These are phyloP conservation scores for Pelagia noctiluca DNA, from an alignment of 30 jellyfish, hydroid and myxozoan genomes.

Conservation along the genomic window DNA sequence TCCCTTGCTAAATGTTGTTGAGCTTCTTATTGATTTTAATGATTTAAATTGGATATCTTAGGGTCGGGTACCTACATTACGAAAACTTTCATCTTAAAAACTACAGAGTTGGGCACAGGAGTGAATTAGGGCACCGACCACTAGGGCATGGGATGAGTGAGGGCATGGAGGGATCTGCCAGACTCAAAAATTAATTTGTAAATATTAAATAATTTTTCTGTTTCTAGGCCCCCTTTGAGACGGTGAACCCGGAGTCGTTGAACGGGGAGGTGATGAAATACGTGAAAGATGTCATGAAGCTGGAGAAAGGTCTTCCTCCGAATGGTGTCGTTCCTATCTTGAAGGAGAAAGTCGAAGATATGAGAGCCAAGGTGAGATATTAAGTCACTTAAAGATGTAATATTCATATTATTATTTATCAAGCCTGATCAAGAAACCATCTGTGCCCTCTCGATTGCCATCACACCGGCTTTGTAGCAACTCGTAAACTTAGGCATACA, in stretches of 20 bases:
- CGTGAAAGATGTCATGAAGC: conserved; percentile 88
- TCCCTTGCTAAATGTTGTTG: too few relatives aligned
- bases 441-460: not conserved
- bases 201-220: too few relatives aligned
- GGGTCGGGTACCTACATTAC: too few relatives aligned
- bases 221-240: conserved; percentile 79
- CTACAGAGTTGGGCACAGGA: too few relatives aligned
- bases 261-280: conserved; percentile 89
- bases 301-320: conserved; percentile 98
- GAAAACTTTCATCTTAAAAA: too few relatives aligned
- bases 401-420: not conserved
- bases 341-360: conserved; percentile 91
- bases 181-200: too few relatives aligned
- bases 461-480: not conserved
- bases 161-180: too few relatives aligned
- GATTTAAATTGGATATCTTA: too few relatives aligned
- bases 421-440: not conserved
- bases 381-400: not conserved
- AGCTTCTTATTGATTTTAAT: too few relatives aligned
- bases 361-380: conserved; percentile 99
- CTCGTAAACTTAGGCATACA: too few relatives aligned
- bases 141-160: too few relatives aligned
- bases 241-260: conserved; percentile 84
- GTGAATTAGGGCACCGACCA: too few relatives aligned
- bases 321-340: conserved; percentile 97